phyloP scores from a whole-genome alignment of 2,888 invertebrate genomes.

The Escarpia spicata region DNA sequence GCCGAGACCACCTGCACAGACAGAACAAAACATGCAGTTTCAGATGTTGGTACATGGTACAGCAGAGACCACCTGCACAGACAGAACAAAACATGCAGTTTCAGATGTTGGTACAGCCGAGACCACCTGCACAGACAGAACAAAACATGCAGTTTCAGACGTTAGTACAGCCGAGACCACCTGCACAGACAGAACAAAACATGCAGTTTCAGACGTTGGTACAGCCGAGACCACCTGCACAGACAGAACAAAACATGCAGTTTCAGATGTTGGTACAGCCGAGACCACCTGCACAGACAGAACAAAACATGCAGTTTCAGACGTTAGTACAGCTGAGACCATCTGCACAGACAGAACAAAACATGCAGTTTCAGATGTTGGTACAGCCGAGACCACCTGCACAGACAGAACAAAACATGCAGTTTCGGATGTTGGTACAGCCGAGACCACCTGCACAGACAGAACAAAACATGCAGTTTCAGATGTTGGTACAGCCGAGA shows the following conservation, averaged over 20 bases:
- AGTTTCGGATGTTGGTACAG: constrained; percentile 45
- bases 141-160: background rate
- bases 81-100: too few species aligned
- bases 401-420: constrained; percentile 31
- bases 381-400: constrained; percentile 21
- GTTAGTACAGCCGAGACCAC: constrained; percentile 57
- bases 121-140: constrained; percentile 34
- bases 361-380: too few species aligned
- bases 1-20: too few species aligned
- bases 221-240: constrained; percentile 27
- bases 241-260: constrained; percentile 27
- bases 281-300: constrained; percentile 40
- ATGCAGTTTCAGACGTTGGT: too few species aligned
- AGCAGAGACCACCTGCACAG: constrained; percentile 52
- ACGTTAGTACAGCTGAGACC: constrained; percentile 55
- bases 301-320: background rate
- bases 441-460: constrained; percentile 50
- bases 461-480: too few species aligned
- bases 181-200: constrained; percentile 23
- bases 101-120: too few species aligned
- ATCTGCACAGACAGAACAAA: constrained; percentile 34
- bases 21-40: constrained; percentile 19
- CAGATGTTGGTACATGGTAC: constrained; percentile 46
- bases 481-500: too few species aligned
- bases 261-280: background rate